phyloP scores from a whole-genome alignment of 2,888 invertebrate species.

The Hemistola chrysoprasaria region DNA sequence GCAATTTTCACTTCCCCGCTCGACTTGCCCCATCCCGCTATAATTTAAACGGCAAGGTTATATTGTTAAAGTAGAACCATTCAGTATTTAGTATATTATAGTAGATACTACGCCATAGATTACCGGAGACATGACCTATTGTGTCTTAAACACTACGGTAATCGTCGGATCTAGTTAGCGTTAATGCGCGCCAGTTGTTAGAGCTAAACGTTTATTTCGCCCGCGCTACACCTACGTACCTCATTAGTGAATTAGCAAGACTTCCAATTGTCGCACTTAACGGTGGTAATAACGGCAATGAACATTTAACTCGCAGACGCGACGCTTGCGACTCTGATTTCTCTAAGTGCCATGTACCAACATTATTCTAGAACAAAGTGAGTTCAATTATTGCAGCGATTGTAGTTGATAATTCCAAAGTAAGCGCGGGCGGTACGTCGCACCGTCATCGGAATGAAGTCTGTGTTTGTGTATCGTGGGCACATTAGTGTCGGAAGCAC shows the following conservation, averaged over 20 bases:
- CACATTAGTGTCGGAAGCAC: constrained; percentile 33
- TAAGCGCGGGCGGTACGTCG: constrained; percentile 3
- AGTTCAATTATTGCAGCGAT: constrained; percentile 15
- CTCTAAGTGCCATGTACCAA: constrained; percentile 10
- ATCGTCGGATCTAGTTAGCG: constrained; percentile 55
- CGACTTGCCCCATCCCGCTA: constrained; percentile 50
- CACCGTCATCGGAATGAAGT: constrained; percentile 22
- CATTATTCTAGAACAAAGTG: constrained; percentile 13
- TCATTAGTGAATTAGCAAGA: constrained; percentile 79
- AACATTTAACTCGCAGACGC: constrained; percentile 47
- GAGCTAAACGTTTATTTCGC: constrained; percentile 69
- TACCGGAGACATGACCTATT: constrained; percentile 10
- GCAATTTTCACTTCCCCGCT: constrained; percentile 79
- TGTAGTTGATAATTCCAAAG: constrained; percentile 10
- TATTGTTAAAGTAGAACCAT: not conserved
- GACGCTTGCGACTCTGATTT: constrained; percentile 14
- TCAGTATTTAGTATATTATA: constrained; percentile 4
- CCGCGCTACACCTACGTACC: constrained; percentile 80
- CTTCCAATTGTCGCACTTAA: constrained; percentile 71
- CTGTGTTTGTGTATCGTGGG: constrained; percentile 17
- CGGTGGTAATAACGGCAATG: constrained; percentile 66
- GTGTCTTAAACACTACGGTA: constrained; percentile 20
- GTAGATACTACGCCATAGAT: constrained; percentile 3
- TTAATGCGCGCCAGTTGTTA: constrained; percentile 65
- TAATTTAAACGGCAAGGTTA: constrained; percentile 18